Evolutionary conservation across 2,113 vertebrate species (phyloP).

Genomic region (Isurus oxyrinchus): DNA sequence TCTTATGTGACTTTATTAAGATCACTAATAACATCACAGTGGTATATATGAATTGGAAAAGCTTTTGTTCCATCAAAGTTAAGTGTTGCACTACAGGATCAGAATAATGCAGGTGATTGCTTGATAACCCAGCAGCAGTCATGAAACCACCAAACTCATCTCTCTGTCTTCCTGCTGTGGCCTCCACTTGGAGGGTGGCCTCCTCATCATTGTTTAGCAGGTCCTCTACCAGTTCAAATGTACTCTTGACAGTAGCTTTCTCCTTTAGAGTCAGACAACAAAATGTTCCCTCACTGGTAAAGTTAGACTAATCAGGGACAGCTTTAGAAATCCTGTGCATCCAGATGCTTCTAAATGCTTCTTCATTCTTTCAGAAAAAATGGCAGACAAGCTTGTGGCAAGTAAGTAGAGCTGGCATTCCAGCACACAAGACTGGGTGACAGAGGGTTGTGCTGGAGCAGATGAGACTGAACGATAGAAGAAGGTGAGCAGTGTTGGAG

Average conservation of each 20-base stretch:
- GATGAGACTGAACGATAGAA: not conserved
- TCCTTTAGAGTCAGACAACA: not conserved
- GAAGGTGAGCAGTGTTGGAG: not conserved
- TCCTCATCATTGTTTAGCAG: not conserved
- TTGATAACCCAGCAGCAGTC: not conserved
- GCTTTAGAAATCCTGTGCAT: not conserved
- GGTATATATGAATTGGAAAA: not conserved
- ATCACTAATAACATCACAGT: not conserved
- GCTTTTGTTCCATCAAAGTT: no score
- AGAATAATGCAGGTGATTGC: not conserved
- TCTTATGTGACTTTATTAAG: not conserved
- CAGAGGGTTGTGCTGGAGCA: not conserved
- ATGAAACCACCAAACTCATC: not conserved
- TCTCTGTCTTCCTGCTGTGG: not conserved
- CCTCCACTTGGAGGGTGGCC: not conserved
- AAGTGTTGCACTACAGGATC: not conserved
- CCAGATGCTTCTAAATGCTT: not conserved
- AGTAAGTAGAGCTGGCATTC: not conserved
- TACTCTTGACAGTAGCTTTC: not conserved
- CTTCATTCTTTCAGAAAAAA: not conserved
- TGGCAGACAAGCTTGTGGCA: not conserved
- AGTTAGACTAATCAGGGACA: not conserved
- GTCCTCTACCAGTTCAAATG: not conserved
- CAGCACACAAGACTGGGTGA: not conserved
- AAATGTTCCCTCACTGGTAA: not conserved